Conservation (phyloP, 2,113 vertebrate species). For the Canis aureus region DNA sequence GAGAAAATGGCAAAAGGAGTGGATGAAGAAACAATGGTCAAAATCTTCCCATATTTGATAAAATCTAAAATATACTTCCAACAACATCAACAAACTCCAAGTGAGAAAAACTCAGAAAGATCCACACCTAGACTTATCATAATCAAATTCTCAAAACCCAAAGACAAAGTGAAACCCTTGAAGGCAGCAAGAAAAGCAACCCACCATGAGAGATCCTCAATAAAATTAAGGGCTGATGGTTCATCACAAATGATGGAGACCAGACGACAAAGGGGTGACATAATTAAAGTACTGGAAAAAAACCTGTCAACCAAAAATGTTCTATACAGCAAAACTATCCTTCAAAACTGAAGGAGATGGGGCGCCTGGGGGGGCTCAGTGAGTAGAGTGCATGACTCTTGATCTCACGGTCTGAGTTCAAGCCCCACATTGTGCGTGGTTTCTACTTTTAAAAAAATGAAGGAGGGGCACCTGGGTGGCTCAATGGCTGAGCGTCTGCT, state of each 20-base stretch:
- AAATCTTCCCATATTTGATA: not conserved
- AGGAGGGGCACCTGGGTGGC: not conserved
- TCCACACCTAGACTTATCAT: not conserved
- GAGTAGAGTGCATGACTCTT: not conserved
- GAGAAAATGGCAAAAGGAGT: not conserved
- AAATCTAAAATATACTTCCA: not conserved
- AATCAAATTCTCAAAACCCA: not conserved
- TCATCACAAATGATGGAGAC: not conserved
- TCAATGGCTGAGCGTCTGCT: no score
- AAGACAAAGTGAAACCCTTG: not conserved
- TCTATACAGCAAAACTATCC: not conserved
- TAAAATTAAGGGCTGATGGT: not conserved
- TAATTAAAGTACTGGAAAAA: not conserved
- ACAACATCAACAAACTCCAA: not conserved
- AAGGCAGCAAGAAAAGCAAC: not conserved
- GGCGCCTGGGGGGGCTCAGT: no score
- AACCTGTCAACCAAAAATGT: not conserved
- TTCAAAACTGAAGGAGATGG: not conserved
- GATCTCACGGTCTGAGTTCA: not conserved
- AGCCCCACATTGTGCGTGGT: not conserved
- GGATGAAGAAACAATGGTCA: not conserved
- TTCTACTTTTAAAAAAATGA: not conserved
- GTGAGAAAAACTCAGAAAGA: not conserved
- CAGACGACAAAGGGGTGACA: not conserved
- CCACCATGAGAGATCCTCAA: not conserved